Evolutionary conservation across 2,888 invertebrate genomes (phyloP).

Genomic region (Eucriotettix oculatus): DNA sequence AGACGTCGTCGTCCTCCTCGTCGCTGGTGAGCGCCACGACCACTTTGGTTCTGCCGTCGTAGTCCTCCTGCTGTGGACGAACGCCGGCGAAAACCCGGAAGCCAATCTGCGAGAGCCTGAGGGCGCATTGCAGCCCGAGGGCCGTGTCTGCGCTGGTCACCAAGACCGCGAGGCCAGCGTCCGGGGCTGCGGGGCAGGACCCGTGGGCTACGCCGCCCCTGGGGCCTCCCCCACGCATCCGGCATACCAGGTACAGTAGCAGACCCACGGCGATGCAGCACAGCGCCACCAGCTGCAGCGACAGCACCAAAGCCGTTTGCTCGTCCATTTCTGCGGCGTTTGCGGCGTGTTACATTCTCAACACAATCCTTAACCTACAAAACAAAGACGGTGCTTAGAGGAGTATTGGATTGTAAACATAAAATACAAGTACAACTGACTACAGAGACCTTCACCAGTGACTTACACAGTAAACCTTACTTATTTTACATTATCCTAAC

Average conservation of each 20-base stretch:
- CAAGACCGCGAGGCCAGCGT: constrained; percentile 55
- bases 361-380: background rate
- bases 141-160: constrained; percentile 68
- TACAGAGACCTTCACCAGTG: too few relatives aligned
- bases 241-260: constrained; percentile 53
- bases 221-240: constrained; percentile 2
- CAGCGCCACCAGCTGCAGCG: constrained; percentile 62
- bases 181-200: constrained; percentile 19
- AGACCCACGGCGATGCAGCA: constrained; percentile 73
- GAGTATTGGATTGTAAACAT: too few relatives aligned
- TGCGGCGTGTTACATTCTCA: background rate
- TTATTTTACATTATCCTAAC: too few relatives aligned
- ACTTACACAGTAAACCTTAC: too few relatives aligned
- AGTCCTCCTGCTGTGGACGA: constrained; percentile 5
- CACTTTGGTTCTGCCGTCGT: background rate
- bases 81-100: constrained; percentile 66
- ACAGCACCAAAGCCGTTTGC: constrained; percentile 61
- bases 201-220: background rate
- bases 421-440: too few relatives aligned
- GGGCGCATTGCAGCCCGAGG: constrained; percentile 52
- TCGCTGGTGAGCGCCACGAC: background rate
- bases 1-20: background rate
- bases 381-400: background rate
- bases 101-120: constrained; percentile 24
- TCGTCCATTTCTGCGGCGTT: constrained; percentile 48